phyloP scores from a whole-genome alignment of 1,140 invertebrate species.

The Drosophila mojavensis region DNA sequence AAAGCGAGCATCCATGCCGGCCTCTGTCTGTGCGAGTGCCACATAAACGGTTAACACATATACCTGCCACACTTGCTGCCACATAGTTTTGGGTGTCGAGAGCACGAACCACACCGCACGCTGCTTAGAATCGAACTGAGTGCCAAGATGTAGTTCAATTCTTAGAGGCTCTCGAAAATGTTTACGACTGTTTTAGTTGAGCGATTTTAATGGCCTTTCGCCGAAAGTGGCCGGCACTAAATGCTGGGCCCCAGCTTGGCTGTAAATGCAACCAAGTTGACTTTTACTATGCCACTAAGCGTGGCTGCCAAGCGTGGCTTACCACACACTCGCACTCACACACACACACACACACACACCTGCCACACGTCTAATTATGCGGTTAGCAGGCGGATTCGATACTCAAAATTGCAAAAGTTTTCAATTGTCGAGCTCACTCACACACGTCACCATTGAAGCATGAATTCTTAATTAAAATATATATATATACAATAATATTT shows the following conservation, averaged over 20 bases:
- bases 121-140: constrained; percentile 72
- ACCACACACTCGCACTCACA: constrained; percentile 10
- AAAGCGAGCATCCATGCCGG: constrained; percentile 49
- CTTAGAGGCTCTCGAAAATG: constrained; percentile 63
- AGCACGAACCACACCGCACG: constrained; percentile 53
- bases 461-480: constrained; percentile 41
- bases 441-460: constrained; percentile 28
- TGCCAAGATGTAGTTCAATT: constrained; percentile 55
- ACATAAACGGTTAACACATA: constrained; percentile 48
- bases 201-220: constrained; percentile 73
- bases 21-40: constrained; percentile 32
- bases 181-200: constrained; percentile 75
- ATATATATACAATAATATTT: not conserved
- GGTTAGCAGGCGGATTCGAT: constrained; percentile 1
- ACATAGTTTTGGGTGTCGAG: constrained; percentile 39
- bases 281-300: constrained; percentile 34
- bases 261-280: constrained; percentile 13
- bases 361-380: constrained; percentile 41
- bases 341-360: constrained; percentile 18
- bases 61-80: constrained; percentile 47
- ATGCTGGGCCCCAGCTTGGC: constrained; percentile 22
- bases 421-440: not conserved
- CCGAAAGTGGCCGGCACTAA: constrained; percentile 59
- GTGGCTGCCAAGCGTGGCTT: constrained; percentile 23
- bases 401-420: constrained; percentile 8